phyloP scores from a whole-genome alignment of 1,140 invertebrate genomes.

The Rhyacophila brunnea region DNA sequence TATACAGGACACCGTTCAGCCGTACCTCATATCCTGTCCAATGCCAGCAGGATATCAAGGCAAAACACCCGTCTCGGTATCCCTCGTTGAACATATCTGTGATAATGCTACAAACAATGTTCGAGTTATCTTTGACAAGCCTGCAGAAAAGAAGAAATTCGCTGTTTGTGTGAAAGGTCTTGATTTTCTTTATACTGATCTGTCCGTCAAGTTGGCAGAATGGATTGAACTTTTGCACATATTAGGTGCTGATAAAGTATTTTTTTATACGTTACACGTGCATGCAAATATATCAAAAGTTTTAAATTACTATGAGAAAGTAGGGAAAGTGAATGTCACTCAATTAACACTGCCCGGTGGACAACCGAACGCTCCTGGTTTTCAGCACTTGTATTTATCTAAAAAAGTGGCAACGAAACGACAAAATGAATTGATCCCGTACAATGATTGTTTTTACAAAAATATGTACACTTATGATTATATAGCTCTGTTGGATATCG shows the following conservation, averaged over 20 bases:
- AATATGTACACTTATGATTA: constrained; percentile 89
- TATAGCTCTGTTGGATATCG: constrained; percentile 86
- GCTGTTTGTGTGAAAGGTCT: constrained; percentile 93
- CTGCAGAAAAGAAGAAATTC: constrained; percentile 72
- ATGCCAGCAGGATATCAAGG: constrained; percentile 71
- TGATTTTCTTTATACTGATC: constrained; percentile 86
- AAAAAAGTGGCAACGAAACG: constrained; percentile 88
- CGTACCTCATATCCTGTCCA: constrained; percentile 85
- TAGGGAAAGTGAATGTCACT: constrained; percentile 78
- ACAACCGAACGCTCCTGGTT: constrained; percentile 83
- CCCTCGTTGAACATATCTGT: constrained; percentile 80
- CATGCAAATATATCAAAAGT: constrained; percentile 90
- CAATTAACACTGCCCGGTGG: constrained; percentile 88
- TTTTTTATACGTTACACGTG: constrained; percentile 86
- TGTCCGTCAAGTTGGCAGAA: constrained; percentile 84
- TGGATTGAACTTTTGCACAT: constrained; percentile 90
- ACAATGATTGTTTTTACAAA: constrained; percentile 95
- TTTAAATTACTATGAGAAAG: constrained; percentile 72
- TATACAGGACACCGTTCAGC: constrained; percentile 86
- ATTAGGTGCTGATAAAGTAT: constrained; percentile 88
- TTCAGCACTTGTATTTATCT: constrained; percentile 84
- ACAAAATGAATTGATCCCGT: constrained; percentile 92
- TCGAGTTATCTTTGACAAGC: constrained; percentile 75
- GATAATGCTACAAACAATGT: constrained; percentile 83
- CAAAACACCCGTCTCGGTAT: constrained; percentile 78